Conservation (phyloP, 2,888 invertebrate genomes). For the Rhodophaea formosa region DNA sequence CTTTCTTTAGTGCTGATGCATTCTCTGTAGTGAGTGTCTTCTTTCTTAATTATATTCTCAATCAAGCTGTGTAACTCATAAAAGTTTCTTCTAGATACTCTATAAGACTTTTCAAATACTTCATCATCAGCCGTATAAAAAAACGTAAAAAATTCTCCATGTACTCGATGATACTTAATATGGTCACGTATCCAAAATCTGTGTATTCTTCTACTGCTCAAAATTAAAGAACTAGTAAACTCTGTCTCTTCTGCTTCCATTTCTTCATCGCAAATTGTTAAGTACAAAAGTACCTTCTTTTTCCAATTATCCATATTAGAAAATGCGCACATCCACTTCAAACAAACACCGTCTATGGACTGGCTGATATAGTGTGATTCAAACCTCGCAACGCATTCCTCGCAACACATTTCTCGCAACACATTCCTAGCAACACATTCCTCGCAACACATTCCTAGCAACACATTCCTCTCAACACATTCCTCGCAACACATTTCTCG, state of each 20-base stretch:
- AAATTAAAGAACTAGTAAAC: neutral
- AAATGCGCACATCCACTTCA: too few relatives aligned
- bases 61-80: neutral
- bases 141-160: constrained; percentile 29
- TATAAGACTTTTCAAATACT: constrained; percentile 26
- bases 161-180: constrained; percentile 3
- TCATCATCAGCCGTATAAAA: constrained; percentile 29
- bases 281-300: neutral
- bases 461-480: too few relatives aligned
- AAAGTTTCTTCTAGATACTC: neutral
- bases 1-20: constrained; percentile 24
- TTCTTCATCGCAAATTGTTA: constrained; percentile 1
- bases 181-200: constrained; percentile 1
- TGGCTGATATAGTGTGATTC: too few relatives aligned
- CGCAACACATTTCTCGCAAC: too few relatives aligned
- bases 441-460: too few relatives aligned
- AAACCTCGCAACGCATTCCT: too few relatives aligned
- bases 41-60: neutral
- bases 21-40: constrained; percentile 27
- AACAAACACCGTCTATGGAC: too few relatives aligned
- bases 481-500: too few relatives aligned
- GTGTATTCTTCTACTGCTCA: neutral
- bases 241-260: neutral
- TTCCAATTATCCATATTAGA: too few relatives aligned
- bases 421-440: too few relatives aligned